phyloP scores from a whole-genome alignment of 2,888 invertebrate genomes.

The Leucophenga montana region DNA sequence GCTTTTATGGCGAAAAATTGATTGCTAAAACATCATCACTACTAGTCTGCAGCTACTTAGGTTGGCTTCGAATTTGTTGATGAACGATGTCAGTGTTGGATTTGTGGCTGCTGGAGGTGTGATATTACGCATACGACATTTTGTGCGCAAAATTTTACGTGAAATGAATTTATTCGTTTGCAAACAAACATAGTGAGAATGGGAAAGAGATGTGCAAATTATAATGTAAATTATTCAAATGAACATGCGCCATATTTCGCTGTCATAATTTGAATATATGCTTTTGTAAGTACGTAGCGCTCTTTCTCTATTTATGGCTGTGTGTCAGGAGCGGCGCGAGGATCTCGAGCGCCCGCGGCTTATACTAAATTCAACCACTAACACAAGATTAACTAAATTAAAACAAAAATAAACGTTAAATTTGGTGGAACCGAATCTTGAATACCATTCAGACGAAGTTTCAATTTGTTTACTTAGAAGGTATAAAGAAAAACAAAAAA shows the following conservation, averaged over 20 bases:
- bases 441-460: too few relatives aligned
- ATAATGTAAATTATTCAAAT: slow-evolving; percentile 11
- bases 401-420: too few relatives aligned
- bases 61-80: neutral
- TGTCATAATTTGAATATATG: slow-evolving; percentile 11
- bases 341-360: too few relatives aligned
- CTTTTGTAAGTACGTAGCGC: neutral
- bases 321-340: too few relatives aligned
- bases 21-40: neutral
- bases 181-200: neutral
- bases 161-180: slow-evolving; percentile 1
- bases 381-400: too few relatives aligned
- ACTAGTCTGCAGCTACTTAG: neutral
- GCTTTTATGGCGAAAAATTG: slow-evolving; percentile 3
- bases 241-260: slow-evolving; percentile 18
- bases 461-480: too few relatives aligned
- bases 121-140: slow-evolving; percentile 34
- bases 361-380: too few relatives aligned
- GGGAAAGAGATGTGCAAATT: neutral
- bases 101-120: slow-evolving; percentile 36
- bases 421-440: too few relatives aligned
- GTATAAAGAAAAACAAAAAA: too few relatives aligned
- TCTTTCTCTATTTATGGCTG: neutral
- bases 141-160: neutral
- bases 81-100: slow-evolving; percentile 28